phyloP scores from a whole-genome alignment of 2,113 vertebrate species.

The Lucifuga dentata region DNA sequence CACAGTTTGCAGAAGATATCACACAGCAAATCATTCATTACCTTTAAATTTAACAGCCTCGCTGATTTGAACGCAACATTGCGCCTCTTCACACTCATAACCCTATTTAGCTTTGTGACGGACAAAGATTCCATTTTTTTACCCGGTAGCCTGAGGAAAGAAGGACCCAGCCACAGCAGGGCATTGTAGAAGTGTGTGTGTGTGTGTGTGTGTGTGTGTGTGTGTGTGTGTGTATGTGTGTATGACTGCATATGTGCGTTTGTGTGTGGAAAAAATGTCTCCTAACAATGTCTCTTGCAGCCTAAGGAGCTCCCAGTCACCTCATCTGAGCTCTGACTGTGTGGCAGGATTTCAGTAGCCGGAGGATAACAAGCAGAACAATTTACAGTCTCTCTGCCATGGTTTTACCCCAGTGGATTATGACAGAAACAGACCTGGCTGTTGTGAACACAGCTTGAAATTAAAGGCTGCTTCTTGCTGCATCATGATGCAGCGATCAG shows the following conservation, averaged over 20 bases:
- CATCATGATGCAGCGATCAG: neutral
- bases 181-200: constrained; percentile 8
- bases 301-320: constrained; percentile 69
- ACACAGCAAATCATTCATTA: neutral
- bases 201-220: constrained; percentile 14
- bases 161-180: constrained; percentile 57
- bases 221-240: constrained; percentile 4
- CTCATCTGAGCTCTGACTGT: constrained; percentile 59
- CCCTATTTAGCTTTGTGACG: constrained; percentile 45
- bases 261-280: constrained; percentile 39
- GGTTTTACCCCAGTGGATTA: constrained; percentile 58
- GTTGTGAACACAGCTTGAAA: constrained; percentile 40
- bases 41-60: neutral
- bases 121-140: constrained; percentile 54
- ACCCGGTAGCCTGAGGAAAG: constrained; percentile 33
- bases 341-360: constrained; percentile 73
- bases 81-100: neutral
- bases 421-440: constrained; percentile 45
- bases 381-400: constrained; percentile 72
- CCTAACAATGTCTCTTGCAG: constrained; percentile 70
- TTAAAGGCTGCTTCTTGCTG: constrained; percentile 11
- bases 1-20: no score
- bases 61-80: constrained; percentile 9
- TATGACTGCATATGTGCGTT: no score
- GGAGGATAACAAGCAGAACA: constrained; percentile 75